Evolutionary conservation across 2,797 vertebrate species (phyloP), one percentile per base, ranked within the genome.

Genomic region (Eurystomus glaucurus): DNA sequence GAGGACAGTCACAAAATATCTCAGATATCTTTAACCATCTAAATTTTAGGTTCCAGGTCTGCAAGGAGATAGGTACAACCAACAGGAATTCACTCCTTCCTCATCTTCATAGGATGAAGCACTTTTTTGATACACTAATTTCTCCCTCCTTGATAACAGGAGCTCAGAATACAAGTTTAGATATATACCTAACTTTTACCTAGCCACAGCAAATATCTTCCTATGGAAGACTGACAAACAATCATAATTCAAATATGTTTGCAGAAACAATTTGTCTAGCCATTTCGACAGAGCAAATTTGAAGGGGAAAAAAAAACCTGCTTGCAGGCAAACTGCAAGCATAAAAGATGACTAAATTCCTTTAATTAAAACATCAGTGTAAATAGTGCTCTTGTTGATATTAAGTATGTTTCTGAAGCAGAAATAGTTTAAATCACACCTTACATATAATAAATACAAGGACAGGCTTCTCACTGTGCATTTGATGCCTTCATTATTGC

Each of bases 351-450:
- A 94, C 91, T 96, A 90, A 80, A 91, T 88, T 93, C 46, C 41
- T 90, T 94, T 92, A 95, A 97, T 96, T 93, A 91, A 96, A 96
- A 95, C 95, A 92, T 93, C 95, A 90, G 43, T 77, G 89, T 96
- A 96, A 95, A 96, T 81, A 96, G 50, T 90, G 52, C 3, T 91
- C 52, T 61, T 95, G 71, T 72, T 93, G 81, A 85, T 94, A 82
- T 85, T 93, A 96, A 96, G 60, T 76, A 80, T 19, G 0, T 75
- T 83, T 84, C 57, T 92, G 89, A 91, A 93, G 71, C 75, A 91
- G 61, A 90, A 90, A 74, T 71, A 61, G 20, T 72, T 95, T 89
- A 94, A 95, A 93, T 88, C 60, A 68, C 87, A 93, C 51, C 57
- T 88, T 90, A 81, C 31, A 39, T 45, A 80, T 26, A 58, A 90